Percentiles rank a stretch among this genome's conserved stretches.
Evolutionary conservation across 2,888 invertebrate species (phyloP).

Genomic region (Pomacea canaliculata): DNA sequence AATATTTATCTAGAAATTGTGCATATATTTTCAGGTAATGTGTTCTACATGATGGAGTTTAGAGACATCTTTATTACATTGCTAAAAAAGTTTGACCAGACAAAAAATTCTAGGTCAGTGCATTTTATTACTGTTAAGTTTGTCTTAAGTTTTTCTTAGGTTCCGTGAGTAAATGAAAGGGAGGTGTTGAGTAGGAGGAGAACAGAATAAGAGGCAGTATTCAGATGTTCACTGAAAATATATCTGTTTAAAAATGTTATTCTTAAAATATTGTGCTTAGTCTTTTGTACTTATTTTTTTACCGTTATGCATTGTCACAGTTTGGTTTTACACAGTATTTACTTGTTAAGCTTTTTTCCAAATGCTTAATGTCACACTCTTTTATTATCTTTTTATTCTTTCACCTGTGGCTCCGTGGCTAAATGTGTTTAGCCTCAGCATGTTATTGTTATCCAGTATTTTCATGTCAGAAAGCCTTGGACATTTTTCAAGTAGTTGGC

Average conservation of each 20-base stretch:
- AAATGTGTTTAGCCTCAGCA: too few species aligned
- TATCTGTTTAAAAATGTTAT: background rate
- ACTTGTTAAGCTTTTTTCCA: too few species aligned
- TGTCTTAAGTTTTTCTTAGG: too few species aligned
- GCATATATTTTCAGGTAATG: conserved; percentile 56
- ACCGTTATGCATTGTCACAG: too few species aligned
- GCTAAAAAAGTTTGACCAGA: conserved; percentile 85
- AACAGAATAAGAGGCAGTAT: background rate
- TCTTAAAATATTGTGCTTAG: background rate
- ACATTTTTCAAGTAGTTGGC: too few species aligned
- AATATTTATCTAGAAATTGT: too few species aligned
- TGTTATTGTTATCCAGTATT: too few species aligned
- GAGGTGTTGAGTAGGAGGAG: background rate
- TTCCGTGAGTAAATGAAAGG: background rate
- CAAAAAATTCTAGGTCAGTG: conserved; percentile 84
- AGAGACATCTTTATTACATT: conserved; percentile 88
- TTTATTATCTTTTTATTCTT: too few species aligned
- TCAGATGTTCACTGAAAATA: background rate
- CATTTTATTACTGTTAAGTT: background rate
- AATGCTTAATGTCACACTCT: too few species aligned
- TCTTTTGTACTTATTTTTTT: background rate
- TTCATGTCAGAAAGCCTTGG: too few species aligned
- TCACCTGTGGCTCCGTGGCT: too few species aligned
- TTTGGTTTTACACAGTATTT: too few species aligned
- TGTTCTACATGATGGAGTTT: conserved; percentile 91